Conservation (phyloP, 2,113 vertebrate genomes). For the Nothobranchius furzeri region DNA sequence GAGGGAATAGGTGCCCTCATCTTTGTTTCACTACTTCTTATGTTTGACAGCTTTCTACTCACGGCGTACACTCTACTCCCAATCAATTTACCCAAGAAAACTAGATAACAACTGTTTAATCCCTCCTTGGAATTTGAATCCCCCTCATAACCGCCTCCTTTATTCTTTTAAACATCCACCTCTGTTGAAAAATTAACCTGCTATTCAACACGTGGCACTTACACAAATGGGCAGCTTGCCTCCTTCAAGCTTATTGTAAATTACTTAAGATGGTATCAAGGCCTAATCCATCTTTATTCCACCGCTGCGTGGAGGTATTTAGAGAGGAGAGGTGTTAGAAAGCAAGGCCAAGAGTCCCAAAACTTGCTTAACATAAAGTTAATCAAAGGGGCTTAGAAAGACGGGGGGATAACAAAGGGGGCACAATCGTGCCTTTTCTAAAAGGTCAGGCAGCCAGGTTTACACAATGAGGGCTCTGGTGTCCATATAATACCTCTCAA, state of each 20-base stretch:
- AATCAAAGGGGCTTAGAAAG: slow-evolving; percentile 85
- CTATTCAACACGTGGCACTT: slow-evolving; percentile 85
- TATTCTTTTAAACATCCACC: slow-evolving; percentile 87
- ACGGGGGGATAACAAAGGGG: slow-evolving; percentile 84
- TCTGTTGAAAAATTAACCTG: slow-evolving; percentile 93
- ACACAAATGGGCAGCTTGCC: slow-evolving; percentile 86
- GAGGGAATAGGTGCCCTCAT: slow-evolving; percentile 57
- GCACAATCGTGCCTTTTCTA: slow-evolving; percentile 82
- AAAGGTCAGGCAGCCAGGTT: slow-evolving; percentile 88
- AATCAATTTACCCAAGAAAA: slow-evolving; percentile 80
- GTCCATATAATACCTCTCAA: slow-evolving; percentile 86
- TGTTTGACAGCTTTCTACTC: slow-evolving; percentile 55
- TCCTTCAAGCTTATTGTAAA: slow-evolving; percentile 91
- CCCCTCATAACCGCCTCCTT: slow-evolving; percentile 83
- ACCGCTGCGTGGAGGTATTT: slow-evolving; percentile 83
- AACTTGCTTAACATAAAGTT: slow-evolving; percentile 95
- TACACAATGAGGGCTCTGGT: slow-evolving; percentile 90
- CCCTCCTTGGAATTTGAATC: slow-evolving; percentile 84
- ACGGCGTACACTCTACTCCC: slow-evolving; percentile 44
- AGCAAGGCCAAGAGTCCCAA: slow-evolving; percentile 69
- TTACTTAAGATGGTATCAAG: slow-evolving; percentile 94
- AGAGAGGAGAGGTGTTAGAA: slow-evolving; percentile 71
- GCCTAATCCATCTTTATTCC: slow-evolving; percentile 90
- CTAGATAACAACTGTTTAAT: slow-evolving; percentile 89
- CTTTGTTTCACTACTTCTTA: slow-evolving; percentile 66